Evolutionary conservation across 2,113 vertebrate species (phyloP).

Genomic region (Steatornis caripensis): DNA sequence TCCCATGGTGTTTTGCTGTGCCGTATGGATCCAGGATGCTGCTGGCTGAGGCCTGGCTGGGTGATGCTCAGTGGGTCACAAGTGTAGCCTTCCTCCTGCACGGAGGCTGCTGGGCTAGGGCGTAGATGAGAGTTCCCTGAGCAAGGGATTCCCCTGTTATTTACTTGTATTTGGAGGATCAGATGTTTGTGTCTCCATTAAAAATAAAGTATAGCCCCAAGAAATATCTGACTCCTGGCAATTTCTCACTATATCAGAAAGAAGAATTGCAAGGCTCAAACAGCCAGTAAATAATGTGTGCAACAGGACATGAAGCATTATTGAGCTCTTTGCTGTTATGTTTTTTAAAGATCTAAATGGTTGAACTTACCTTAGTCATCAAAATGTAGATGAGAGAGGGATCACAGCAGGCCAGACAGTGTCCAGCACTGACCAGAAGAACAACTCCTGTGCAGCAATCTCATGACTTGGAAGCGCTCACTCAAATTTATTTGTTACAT

Average conservation of each 20-base stretch:
- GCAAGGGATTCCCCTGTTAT: not conserved
- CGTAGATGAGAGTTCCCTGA: not conserved
- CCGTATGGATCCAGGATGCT: not conserved
- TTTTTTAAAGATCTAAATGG: not conserved
- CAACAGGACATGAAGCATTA: not conserved
- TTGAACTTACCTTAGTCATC: not conserved
- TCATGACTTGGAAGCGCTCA: not conserved
- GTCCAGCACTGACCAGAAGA: not conserved
- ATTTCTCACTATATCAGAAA: not conserved
- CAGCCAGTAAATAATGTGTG: not conserved
- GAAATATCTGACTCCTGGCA: not conserved
- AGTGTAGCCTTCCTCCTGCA: not conserved
- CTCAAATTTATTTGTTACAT: not conserved
- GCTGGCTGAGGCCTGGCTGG: not conserved
- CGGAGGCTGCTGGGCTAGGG: not conserved
- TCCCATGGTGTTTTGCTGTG: fast-evolving
- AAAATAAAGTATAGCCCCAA: not conserved
- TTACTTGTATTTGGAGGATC: not conserved
- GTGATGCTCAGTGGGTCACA: not conserved
- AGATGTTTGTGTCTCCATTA: not conserved
- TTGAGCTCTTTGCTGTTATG: not conserved
- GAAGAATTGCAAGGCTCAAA: not conserved
- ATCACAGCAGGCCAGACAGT: not conserved
- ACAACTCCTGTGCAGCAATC: not conserved
- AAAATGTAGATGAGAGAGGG: not conserved